phyloP scores from a whole-genome alignment of 2,888 invertebrate genomes.

The Dicranocentrus wangi region DNA sequence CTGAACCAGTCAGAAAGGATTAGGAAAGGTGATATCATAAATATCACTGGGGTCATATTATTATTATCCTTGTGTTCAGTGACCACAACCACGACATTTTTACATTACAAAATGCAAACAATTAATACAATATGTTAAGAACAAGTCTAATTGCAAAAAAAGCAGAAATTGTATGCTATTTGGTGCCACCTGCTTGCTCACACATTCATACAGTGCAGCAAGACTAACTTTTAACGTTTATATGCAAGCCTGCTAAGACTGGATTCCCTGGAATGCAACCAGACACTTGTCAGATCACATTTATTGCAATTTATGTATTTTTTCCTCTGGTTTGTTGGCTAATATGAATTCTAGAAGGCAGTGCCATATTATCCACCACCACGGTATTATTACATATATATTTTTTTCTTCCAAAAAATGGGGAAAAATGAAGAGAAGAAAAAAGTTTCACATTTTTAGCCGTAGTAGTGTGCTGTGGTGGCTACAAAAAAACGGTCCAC shows the following conservation, averaged over 20 bases:
- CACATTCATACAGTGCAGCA: neutral
- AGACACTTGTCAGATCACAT: constrained; percentile 47
- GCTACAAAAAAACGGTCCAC: neutral
- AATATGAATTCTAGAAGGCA: too few relatives aligned
- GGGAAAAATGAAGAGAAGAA: neutral
- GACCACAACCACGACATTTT: too few relatives aligned
- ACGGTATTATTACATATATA: neutral
- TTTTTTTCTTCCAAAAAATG: constrained; percentile 20
- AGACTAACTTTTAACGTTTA: neutral
- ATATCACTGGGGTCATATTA: neutral
- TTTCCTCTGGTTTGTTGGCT: neutral
- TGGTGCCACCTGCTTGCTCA: neutral
- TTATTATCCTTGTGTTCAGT: too few relatives aligned
- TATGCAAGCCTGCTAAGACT: neutral
- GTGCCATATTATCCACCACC: neutral
- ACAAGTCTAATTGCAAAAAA: neutral
- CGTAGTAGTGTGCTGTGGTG: too few relatives aligned
- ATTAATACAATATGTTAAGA: neutral
- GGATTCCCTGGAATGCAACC: neutral
- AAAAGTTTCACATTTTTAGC: neutral
- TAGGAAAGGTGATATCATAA: constrained; percentile 21
- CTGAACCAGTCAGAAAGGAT: constrained; percentile 10
- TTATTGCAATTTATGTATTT: constrained; percentile 55
- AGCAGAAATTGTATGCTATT: too few relatives aligned
- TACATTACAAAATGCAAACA: neutral